Conservation (phyloP, 2,888 invertebrate genomes). For the Ornithoptera priamus region DNA sequence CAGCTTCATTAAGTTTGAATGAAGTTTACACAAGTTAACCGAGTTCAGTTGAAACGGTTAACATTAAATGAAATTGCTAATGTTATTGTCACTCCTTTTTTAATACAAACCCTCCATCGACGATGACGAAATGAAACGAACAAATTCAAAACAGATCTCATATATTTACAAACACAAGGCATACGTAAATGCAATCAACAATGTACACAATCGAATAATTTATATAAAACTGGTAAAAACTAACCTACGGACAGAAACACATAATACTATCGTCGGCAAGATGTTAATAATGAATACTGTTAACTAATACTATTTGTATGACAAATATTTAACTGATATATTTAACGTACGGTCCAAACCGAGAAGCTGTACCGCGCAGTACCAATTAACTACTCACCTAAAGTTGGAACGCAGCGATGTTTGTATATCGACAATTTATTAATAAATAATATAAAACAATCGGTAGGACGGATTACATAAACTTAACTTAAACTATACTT, state of each 20-base stretch:
- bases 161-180: constrained; percentile 60
- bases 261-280: constrained; percentile 73
- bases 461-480: constrained; percentile 72
- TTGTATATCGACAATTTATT: neutral
- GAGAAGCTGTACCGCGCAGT: neutral
- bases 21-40: too few species aligned
- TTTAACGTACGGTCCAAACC: neutral
- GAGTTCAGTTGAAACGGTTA: neutral
- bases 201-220: constrained; percentile 22
- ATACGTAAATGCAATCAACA: constrained; percentile 48
- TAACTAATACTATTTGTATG: neutral
- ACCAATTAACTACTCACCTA: neutral
- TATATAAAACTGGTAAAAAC: constrained; percentile 35
- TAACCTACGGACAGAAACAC: constrained; percentile 32
- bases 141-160: constrained; percentile 49
- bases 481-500: constrained; percentile 39
- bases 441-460: constrained; percentile 41
- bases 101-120: neutral
- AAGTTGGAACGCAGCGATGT: neutral
- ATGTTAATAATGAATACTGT: constrained; percentile 41
- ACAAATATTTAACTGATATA: neutral
- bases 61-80: neutral
- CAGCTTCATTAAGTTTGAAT: too few species aligned
- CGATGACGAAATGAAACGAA: constrained; percentile 30
- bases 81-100: too few species aligned